Percentiles rank a stretch among this genome's conserved stretches.
phyloP scores from a whole-genome alignment of 2,888 invertebrate genomes.

The Nymphalis polychloros region DNA sequence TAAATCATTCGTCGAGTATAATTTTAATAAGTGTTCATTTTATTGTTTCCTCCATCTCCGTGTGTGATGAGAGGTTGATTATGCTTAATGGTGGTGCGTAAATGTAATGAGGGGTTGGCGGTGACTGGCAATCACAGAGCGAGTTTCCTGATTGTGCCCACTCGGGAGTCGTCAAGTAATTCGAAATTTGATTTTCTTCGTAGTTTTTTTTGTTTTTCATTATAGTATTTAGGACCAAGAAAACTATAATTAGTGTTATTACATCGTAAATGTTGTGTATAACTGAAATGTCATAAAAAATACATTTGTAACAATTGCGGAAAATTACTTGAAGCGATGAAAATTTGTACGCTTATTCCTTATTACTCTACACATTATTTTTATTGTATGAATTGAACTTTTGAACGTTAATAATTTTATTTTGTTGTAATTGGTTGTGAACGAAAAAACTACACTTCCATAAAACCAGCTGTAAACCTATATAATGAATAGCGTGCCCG shows the following conservation, averaged over 20 bases:
- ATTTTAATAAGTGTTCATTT: conserved; percentile 61
- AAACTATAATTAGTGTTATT: conserved; percentile 38
- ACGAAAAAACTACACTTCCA: no score
- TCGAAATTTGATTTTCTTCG: conserved; percentile 55
- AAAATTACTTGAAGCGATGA: conserved; percentile 34
- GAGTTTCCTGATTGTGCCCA: conserved; percentile 64
- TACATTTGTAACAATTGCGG: conserved; percentile 41
- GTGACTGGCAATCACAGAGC: conserved; percentile 58
- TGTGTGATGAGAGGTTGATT: conserved; percentile 75
- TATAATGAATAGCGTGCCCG: no score
- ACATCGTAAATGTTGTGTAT: conserved; percentile 42
- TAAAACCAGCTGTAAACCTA: no score
- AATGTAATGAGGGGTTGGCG: conserved; percentile 73
- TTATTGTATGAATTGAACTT: no score
- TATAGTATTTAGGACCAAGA: conserved; percentile 32
- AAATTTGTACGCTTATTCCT: neutral
- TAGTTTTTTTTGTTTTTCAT: conserved; percentile 44
- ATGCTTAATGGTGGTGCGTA: conserved; percentile 71
- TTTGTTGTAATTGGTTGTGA: no score
- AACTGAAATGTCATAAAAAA: conserved; percentile 14
- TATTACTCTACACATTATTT: no score
- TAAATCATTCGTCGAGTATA: conserved; percentile 41
- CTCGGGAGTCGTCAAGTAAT: conserved; percentile 54
- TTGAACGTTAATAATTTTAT: no score
- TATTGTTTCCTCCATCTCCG: conserved; percentile 68